Evolutionary conservation across 1,140 invertebrate genomes (phyloP), one percentile per base, ranked within the genome.

Genomic region (Rhopalosiphum padi): DNA sequence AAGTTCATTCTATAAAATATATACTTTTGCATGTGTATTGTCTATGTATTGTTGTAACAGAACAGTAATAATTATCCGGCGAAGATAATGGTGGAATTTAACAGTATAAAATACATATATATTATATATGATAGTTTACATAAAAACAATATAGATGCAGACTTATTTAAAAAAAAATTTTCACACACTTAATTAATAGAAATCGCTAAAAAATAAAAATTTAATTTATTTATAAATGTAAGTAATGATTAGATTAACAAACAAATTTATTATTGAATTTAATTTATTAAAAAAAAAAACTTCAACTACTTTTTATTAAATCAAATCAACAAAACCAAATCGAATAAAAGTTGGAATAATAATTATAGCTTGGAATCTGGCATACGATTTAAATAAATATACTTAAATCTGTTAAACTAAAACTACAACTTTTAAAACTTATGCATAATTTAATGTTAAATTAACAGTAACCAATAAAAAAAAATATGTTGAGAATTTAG

Each of bases 351-450:
- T 68, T 68, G 9, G 55, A 77, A 77, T 77, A 77, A 77, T 77
- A 77, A n/a, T 35, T 77, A n/a, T 77, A 77, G n/a, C 30, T 68
- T 15, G 15, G 30, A 4, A 1, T n/a, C 60, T 68, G 60, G 30
- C 60, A 77, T 77, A n/a, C n/a, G 15, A n/a, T n/a, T 68, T 68
- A 68, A 68, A 68, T 77, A 77, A 77, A 77, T 77, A 77, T n/a
- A 77, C 6, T 77, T 18, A 77, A 77, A 77, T 77, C 15, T 77
- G n/a, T n/a, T 18, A 15, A 77, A n/a, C n/a, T 77, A 77, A 77
- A n/a, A n/a, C n/a, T 18, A 77, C 30, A 77, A 35, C 60, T 77
- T n/a, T 77, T 77, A 77, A 23, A 15, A n/a, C n/a, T 77, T n/a
- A 18, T n/a, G 5, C 11, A 77, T 77, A 77, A 77, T n/a, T 77